Conservation (phyloP, 2,113 vertebrate species). For the Phasianus colchicus region DNA sequence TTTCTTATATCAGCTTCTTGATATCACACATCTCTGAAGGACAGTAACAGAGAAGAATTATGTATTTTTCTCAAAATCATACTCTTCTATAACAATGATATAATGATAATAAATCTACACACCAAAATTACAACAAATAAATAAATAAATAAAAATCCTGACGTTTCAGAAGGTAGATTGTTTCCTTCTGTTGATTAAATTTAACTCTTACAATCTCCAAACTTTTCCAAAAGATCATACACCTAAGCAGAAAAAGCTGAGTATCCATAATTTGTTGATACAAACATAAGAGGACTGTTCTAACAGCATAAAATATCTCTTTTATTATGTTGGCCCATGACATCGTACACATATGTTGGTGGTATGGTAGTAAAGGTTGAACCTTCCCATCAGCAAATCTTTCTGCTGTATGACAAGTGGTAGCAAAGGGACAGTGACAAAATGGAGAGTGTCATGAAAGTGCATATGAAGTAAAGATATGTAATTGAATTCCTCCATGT, state of each 20-base stretch:
- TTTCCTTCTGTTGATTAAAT: neutral
- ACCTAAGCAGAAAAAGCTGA: neutral
- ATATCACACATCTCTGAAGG: rapidly evolving
- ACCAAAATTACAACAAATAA: neutral
- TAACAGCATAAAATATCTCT: too few relatives aligned
- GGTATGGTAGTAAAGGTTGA: too few relatives aligned
- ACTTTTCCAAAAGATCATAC: neutral
- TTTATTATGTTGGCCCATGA: too few relatives aligned
- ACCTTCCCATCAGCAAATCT: too few relatives aligned
- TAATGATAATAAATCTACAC: neutral
- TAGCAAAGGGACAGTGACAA: too few relatives aligned
- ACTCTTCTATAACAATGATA: neutral
- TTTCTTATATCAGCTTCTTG: neutral
- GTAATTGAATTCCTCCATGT: too few relatives aligned
- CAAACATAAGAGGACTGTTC: neutral
- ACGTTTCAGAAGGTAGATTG: neutral
- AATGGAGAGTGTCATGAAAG: too few relatives aligned
- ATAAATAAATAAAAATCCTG: neutral
- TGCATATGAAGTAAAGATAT: too few relatives aligned
- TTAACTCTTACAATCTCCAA: neutral
- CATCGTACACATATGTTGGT: too few relatives aligned
- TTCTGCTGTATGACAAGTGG: too few relatives aligned
- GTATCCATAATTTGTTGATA: neutral
- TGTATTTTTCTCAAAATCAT: neutral
- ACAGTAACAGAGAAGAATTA: neutral